Base-by-base conservation (phyloP, 2,888 invertebrate genomes). In the Minunthozetes semirufus region DNA sequence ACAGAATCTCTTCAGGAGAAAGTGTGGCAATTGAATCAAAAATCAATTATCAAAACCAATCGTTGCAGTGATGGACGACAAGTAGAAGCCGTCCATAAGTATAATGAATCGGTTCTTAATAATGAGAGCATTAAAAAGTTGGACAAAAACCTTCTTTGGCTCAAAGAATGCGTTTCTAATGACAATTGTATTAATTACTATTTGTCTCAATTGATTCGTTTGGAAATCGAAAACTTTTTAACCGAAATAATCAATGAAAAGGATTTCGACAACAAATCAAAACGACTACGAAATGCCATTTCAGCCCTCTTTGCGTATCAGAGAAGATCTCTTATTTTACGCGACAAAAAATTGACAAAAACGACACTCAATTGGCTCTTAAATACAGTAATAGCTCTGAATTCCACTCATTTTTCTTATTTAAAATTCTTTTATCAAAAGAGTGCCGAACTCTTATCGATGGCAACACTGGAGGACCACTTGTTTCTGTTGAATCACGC, bases 401-500 rank as follows among this genome's bases (percentile, higher is more conserved):
- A 1, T 13, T 19, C 19, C 33, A 66, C 19, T 66, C 42, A 42
- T 42, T 42, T 13, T 42, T 13, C 11, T 42, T 8, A 42, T 42
- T 13, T 42, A 13, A 9, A 42, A 13, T 9, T 25, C 11, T 6
- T 27, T 25, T 46, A 13, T 25, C 3, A 17, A 27, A 66, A 70
- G 70, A 25, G 19, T 1, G 17, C 70, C 2, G 72, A 75, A 38
- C 72, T 66, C 59, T 25, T 73, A n/a, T 25, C 59, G 15, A 50
- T 42, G 11, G 73, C 76, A 25, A 56, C 56, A 25, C 46, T 33
- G 4, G 72, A 73, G 0, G 77, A 76, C 27, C 59, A 72, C 48
- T 29, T 77, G 17, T 77, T 77, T 56, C 17, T 77, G 3, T 63
- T 77, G n/a, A 77, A 77, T 74, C 77, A 77, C 27, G 73, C 74